Evolutionary conservation across 2,113 vertebrate genomes (phyloP).

Genomic region (Pimephales promelas): DNA sequence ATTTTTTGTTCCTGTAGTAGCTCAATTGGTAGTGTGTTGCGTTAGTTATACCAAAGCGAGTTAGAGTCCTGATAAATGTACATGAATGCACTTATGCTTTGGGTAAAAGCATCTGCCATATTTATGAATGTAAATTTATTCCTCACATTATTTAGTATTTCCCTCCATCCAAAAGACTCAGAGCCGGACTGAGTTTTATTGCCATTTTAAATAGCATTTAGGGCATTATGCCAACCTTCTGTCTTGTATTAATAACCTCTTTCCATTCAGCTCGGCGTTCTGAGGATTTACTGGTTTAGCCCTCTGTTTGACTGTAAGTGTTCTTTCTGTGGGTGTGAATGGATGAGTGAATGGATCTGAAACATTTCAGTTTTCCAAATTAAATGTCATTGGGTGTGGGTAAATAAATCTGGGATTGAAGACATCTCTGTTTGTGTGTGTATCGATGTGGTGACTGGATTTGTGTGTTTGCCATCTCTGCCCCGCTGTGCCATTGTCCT

Average conservation of each 20-base stretch:
- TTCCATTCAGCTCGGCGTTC: neutral
- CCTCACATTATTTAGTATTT: neutral
- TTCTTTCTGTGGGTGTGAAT: slow-evolving; percentile 7
- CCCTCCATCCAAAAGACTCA: neutral
- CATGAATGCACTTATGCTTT: neutral
- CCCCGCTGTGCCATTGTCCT: slow-evolving; percentile 34
- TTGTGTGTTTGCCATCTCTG: slow-evolving; percentile 28
- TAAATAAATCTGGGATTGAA: neutral
- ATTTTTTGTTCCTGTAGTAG: neutral
- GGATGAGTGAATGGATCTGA: slow-evolving; percentile 21
- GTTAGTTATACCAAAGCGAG: neutral
- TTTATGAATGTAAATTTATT: neutral
- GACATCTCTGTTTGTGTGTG: slow-evolving; percentile 14
- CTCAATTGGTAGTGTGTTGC: neutral
- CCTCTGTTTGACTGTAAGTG: neutral
- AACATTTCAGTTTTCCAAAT: slow-evolving; percentile 13
- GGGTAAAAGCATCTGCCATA: neutral
- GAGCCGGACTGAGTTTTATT: neutral
- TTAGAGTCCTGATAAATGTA: neutral
- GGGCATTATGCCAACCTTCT: slow-evolving; percentile 35
- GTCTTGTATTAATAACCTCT: slow-evolving; percentile 16
- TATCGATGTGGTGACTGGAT: neutral
- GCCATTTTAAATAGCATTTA: slow-evolving; percentile 17
- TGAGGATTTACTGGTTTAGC: slow-evolving; percentile 22
- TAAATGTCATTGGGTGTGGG: neutral